Evolutionary conservation across 2,113 vertebrate species (phyloP), one percentile per base, ranked within the genome.

Genomic region (Rhabdornis inornatus): DNA sequence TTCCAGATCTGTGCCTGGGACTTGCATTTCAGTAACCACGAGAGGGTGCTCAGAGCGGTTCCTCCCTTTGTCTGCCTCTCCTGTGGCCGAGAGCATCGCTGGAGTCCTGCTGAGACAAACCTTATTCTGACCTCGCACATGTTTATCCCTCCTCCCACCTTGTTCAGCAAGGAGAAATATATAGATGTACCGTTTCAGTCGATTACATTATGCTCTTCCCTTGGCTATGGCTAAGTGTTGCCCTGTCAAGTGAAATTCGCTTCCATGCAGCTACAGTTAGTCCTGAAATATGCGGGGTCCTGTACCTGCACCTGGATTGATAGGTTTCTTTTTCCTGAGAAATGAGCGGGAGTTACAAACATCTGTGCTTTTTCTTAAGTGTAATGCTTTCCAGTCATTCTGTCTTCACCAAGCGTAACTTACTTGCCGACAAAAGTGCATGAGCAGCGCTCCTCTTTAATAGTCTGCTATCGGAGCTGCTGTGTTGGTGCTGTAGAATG

Each of bases 391-490:
- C 77, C 95, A 95, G 95, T 92, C 96, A 77, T 96, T 96, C 97
- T 87, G 94, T 96, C 96, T 95, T 98, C 97, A 97, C 97, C 86
- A 80, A 97, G 97, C 97, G 96, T 79, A 97, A 97, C 97, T 97
- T 96, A 96, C 95, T 98, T 96, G 97, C 96, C 49, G 84, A 96
- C 97, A 97, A 97, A 97, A 97, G 97, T 97, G 96, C 97, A 90
- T 5, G 95, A 97, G 95, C 96, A 95, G 95, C 91, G 86, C 96
- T 97, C 96, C 97, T 96, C 93, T 97, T 94, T 98, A 98, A 97
- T 98, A 95, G 97, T 89, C 94, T 97, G 96, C 91, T 56, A 72
- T 95, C 3, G 94, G 96, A 91, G 96, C 96, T 96, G 97, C 97
- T 97, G 96, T 75, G 96, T 97, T 97, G 97, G 97, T 97, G 96